Percentiles rank a stretch among this genome's conserved stretches.
phyloP scores from a whole-genome alignment of 2,888 invertebrate genomes.

The Drosophila pegasa region DNA sequence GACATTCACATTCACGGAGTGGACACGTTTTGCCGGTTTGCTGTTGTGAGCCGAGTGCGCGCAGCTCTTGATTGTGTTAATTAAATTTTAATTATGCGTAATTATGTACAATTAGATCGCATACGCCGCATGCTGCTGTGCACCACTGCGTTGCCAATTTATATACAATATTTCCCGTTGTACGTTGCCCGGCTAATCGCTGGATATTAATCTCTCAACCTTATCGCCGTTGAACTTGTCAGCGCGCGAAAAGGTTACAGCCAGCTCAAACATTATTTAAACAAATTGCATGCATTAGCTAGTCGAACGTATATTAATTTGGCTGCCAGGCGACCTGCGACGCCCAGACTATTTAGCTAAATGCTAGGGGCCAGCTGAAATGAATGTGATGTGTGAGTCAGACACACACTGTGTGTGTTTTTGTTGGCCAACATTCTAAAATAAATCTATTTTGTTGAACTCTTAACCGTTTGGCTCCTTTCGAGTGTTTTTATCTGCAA shows the following conservation, averaged over 20 bases:
- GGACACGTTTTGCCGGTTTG: constrained; percentile 78
- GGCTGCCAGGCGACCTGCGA: constrained; percentile 2
- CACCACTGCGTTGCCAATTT: constrained; percentile 57
- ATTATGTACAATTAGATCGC: constrained; percentile 72
- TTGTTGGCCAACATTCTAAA: constrained; percentile 10
- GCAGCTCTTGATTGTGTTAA: constrained; percentile 75
- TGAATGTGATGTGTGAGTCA: not conserved
- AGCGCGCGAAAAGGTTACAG: constrained; percentile 40
- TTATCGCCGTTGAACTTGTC: constrained; percentile 52
- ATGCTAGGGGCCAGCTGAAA: constrained; percentile 1
- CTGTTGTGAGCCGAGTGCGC: constrained; percentile 24
- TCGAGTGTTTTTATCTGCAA: constrained; percentile 1
- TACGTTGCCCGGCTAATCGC: constrained; percentile 29
- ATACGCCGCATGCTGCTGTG: constrained; percentile 53
- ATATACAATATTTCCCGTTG: constrained; percentile 44
- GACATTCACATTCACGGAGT: constrained; percentile 38
- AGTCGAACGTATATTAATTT: constrained; percentile 39
- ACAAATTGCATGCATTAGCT: constrained; percentile 62
- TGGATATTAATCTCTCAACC: constrained; percentile 43
- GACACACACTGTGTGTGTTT: too few species aligned
- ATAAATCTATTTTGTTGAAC: not conserved
- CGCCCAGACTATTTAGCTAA: constrained; percentile 10
- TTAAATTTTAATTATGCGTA: constrained; percentile 75
- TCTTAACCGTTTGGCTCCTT: not conserved
- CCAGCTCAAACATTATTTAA: constrained; percentile 19